A percentile compares a stretch with the other conserved stretches of the same genome.
Evolutionary conservation across 2,797 vertebrate species (phyloP).

Genomic region (Rhynchotus rufescens): DNA sequence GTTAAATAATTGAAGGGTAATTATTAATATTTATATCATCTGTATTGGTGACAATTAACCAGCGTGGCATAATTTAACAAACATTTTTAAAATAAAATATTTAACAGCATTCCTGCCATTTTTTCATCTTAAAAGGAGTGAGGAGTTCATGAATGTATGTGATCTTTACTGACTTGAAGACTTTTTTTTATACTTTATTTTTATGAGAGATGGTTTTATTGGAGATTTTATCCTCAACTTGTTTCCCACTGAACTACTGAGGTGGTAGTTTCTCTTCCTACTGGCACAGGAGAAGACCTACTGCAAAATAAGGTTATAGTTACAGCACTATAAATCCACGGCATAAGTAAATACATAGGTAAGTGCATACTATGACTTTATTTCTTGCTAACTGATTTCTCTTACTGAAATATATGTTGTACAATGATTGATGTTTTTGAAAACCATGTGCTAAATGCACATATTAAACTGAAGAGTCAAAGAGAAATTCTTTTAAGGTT

Average conservation of each 20-base stretch:
- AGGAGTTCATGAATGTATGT: conserved; percentile 13
- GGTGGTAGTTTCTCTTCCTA: neutral
- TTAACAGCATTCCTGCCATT: conserved; percentile 27
- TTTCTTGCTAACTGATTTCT: conserved; percentile 15
- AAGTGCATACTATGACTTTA: neutral
- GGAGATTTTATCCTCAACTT: conserved; percentile 11
- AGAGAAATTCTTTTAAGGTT: conserved; percentile 23
- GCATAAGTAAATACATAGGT: neutral
- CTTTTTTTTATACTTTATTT: neutral
- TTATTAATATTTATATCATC: conserved; percentile 60
- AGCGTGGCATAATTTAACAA: conserved; percentile 35
- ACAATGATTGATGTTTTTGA: neutral
- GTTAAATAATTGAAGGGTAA: conserved; percentile 34
- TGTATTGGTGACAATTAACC: conserved; percentile 8
- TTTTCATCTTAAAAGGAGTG: conserved; percentile 13
- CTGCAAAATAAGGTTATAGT: neutral
- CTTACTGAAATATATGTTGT: neutral
- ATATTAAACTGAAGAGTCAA: neutral
- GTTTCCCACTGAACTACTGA: neutral
- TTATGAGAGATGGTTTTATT: neutral
- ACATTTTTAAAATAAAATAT: conserved; percentile 40
- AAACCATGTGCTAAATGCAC: neutral
- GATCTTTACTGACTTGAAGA: neutral
- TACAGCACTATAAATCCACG: neutral
- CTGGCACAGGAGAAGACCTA: conserved; percentile 7